These are phyloP conservation scores for Caenorhabditis sp. DNA, from an alignment of 2,888 invertebrate genomes.

Conservation along the genomic window DNA sequence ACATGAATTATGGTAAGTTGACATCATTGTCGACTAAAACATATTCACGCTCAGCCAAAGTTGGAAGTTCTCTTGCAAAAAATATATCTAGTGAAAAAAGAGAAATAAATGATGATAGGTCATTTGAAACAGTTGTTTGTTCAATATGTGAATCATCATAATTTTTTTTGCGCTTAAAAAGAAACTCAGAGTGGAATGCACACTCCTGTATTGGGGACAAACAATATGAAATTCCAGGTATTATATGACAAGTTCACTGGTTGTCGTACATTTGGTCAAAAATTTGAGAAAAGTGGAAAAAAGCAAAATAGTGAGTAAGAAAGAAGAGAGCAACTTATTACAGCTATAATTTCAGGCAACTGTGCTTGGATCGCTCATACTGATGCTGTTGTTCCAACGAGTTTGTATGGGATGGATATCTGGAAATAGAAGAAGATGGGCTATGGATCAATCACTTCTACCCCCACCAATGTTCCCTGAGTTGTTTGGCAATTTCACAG, in stretches of 20 bases:
- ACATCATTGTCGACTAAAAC: no score
- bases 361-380: background rate
- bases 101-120: no score
- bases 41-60: no score
- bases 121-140: no score
- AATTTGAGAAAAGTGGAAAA: background rate
- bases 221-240: slow-evolving; percentile 8
- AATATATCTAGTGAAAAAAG: no score
- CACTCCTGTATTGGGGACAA: no score
- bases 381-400: slow-evolving; percentile 42
- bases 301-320: background rate
- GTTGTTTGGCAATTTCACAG: slow-evolving; percentile 7
- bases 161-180: no score
- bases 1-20: slow-evolving; percentile 62
- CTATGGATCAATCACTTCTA: slow-evolving; percentile 39
- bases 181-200: no score
- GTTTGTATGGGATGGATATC: slow-evolving; percentile 38
- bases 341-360: background rate
- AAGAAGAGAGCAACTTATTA: background rate
- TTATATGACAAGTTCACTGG: background rate
- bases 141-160: no score
- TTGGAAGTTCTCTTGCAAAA: no score
- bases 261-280: background rate
- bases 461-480: slow-evolving; percentile 15
- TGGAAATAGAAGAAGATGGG: slow-evolving; percentile 55